Percentiles rank a stretch among this genome's conserved stretches.
Evolutionary conservation across 2,113 vertebrate genomes (phyloP).

Genomic region (Morone saxatilis): DNA sequence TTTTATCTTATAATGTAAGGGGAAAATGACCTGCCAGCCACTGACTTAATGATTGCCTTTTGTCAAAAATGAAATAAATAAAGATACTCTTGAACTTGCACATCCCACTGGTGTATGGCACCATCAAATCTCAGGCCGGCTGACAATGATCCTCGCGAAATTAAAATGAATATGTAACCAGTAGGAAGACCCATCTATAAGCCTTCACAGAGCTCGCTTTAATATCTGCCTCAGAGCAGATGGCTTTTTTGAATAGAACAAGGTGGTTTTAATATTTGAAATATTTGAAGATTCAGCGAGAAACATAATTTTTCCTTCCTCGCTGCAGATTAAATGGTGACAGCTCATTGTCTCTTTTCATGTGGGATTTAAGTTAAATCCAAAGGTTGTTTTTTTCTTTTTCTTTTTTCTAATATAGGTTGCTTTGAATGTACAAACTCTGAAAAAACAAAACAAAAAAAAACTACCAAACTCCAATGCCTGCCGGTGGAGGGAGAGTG

Average conservation of each 20-base stretch:
- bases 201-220: slow-evolving; percentile 51
- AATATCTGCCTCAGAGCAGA: slow-evolving; percentile 68
- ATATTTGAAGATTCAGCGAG: slow-evolving; percentile 80
- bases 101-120: slow-evolving; percentile 24
- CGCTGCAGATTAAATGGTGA: slow-evolving; percentile 71
- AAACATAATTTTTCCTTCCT: slow-evolving; percentile 63
- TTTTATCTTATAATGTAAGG: slow-evolving; percentile 15
- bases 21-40: slow-evolving; percentile 20
- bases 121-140: slow-evolving; percentile 31
- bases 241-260: slow-evolving; percentile 65
- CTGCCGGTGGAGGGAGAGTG: slow-evolving; percentile 9
- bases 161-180: slow-evolving; percentile 70
- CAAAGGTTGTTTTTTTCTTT: slow-evolving; percentile 15
- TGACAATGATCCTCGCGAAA: slow-evolving; percentile 64
- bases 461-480: slow-evolving; percentile 29
- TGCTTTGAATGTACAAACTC: slow-evolving; percentile 62
- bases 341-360: slow-evolving; percentile 75
- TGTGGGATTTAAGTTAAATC: slow-evolving; percentile 76
- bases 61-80: slow-evolving; percentile 29
- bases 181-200: slow-evolving; percentile 59
- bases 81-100: slow-evolving; percentile 22
- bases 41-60: slow-evolving; percentile 22
- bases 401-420: slow-evolving; percentile 49
- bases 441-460: slow-evolving; percentile 12
- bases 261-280: slow-evolving; percentile 72